Base-by-base conservation (phyloP, 2,888 invertebrate species). In the Yponomeuta malinellus region DNA sequence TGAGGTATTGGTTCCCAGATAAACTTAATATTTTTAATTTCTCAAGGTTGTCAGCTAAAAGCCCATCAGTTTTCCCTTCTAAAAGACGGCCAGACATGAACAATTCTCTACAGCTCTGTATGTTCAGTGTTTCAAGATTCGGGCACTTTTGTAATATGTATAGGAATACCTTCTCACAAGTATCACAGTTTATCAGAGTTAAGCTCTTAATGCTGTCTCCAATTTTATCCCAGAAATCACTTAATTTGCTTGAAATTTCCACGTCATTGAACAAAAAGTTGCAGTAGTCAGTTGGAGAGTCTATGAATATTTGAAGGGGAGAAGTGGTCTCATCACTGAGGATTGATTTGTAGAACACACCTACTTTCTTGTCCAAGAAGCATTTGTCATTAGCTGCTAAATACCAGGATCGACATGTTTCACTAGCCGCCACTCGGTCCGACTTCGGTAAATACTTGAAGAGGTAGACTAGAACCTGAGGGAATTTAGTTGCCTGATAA, bases 11-110 rank as follows among this genome's bases (percentile, higher is more conserved):
- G 79, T 96, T 95, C 63, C 94, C 93, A 31, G 94, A 93, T 71
- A 96, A 83, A 71, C 94, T 94, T 37, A 96, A 84, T 71, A 88
- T 87, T 73, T 88, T 93, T 12, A 96, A 85, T 73, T 93, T 92
- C 72, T 90, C 86, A 31, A 94, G 86, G 70, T 87, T 90, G 59
- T 88, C 81, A 15, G 87, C 81, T 68, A 87, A 78, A 63, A 93
- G 84, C 1, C 93, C 88, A 75, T 95, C 94, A 12, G 92, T 87
- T 69, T 93, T 88, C 48, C 93, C 93, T 77, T 95, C 95, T 64
- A 96, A 81, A 64, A 96, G 86, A 15, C 94, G 92, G 2, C 96
- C 96, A 2, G 95, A 94, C 95, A 96, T 96, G 74, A 96, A 94
- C 31, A 96, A 87, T 72, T 95, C 95, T 77, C 95, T 94, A 77